A percentile compares a stretch with the other conserved stretches of the same genome.
Conservation (phyloP, 2,888 invertebrate species). For the Rugalucina vietnamica region DNA sequence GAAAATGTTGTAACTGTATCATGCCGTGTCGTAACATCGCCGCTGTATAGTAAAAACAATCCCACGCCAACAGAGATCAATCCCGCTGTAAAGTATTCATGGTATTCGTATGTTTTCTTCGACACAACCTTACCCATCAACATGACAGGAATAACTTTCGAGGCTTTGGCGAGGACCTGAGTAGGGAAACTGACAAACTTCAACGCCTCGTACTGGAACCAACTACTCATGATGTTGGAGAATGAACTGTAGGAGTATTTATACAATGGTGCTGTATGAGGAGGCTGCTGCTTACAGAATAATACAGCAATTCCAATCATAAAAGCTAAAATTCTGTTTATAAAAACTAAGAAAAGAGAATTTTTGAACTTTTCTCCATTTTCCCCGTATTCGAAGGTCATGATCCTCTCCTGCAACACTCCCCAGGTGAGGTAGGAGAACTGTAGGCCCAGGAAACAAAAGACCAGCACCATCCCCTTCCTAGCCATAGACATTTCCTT, state of each 20-base stretch:
- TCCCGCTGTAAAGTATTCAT: conserved; percentile 96
- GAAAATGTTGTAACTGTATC: conserved; percentile 90
- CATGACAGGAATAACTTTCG: conserved; percentile 94
- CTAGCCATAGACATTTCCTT: conserved; percentile 46
- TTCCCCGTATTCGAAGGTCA: conserved; percentile 88
- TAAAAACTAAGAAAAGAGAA: conserved; percentile 98
- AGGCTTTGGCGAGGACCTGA: conserved; percentile 96
- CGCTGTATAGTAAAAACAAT: conserved; percentile 90
- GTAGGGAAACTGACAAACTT: conserved; percentile 99
- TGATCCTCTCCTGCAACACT: conserved; percentile 98
- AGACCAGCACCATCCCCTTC: conserved; percentile 85
- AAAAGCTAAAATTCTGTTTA: conserved; percentile 94
- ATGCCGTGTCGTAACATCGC: conserved; percentile 86
- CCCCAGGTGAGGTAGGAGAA: conserved; percentile 97
- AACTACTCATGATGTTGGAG: conserved; percentile 98
- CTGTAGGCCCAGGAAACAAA: conserved; percentile 95
- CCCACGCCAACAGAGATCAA: conserved; percentile 97
- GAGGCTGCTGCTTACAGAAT: conserved; percentile 73
- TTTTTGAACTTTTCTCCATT: conserved; percentile 90
- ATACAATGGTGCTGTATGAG: conserved; percentile 93
- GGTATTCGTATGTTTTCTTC: conserved; percentile 92
- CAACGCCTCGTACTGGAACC: conserved; percentile 99
- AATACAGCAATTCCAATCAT: conserved; percentile 75
- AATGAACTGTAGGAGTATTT: conserved; percentile 98
- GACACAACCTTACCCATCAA: conserved; percentile 97